Base-by-base conservation (phyloP, 1,140 invertebrate genomes). In the Panulirus ornatus region DNA sequence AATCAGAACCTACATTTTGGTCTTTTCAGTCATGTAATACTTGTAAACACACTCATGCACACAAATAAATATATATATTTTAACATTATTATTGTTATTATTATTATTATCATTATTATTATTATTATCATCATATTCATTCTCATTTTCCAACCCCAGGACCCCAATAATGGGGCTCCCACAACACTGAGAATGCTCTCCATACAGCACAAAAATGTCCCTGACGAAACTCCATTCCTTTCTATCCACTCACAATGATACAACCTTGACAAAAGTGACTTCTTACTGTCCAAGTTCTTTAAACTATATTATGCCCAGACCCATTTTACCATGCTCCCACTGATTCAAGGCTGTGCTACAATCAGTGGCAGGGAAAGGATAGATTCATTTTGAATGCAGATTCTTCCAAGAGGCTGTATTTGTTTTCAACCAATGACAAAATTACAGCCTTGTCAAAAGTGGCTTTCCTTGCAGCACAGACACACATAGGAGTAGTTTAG, bases 31-130 rank as follows among this genome's bases (percentile, higher is more conserved):
- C 70, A 73, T 38, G 42, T 36, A 71, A 71, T 36, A 71, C 70
- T 36, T 36, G 40, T 36, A 30, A 30, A 71, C 70, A 71, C 70
- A 71, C 70, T 36, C 70, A 71, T 36, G 40, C 70, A 71, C 70
- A 30, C 70, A 71, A 30, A 71, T 36, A 71, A 30, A 71, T 63
- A 27, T 27, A 22, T 63, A 63, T 63, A 27, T 16, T 27, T 22
- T 16, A 22, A 63, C 58, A 22, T 16, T 16, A 27, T 27, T 22
- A 63, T 63, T 22, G 27, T 63, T 22, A 63, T 63, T 16, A 27
- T 63, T 22, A 63, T 63, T 22, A 63, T 63, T 22, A 63, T 63
- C 19, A 63, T 63, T n/a, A n/a, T n/a, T n/a, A n/a, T n/a, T n/a
- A n/a, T n/a, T 22, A 63, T 63, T 2, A 63, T 63, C 19, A 63